phyloP scores from a whole-genome alignment of 2,888 invertebrate genomes.

The Nephrotoma flavescens region DNA sequence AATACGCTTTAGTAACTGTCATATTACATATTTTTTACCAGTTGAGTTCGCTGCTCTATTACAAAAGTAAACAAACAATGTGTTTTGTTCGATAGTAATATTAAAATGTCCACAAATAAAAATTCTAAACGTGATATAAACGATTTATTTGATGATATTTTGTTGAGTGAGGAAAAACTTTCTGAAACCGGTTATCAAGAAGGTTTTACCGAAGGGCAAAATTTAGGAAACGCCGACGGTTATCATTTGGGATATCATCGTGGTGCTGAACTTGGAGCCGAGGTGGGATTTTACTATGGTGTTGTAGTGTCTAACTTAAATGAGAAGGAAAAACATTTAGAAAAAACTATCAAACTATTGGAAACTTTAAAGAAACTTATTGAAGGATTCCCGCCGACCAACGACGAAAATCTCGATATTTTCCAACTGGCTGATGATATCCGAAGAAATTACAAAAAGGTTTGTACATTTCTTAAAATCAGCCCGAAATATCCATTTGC shows the following conservation, averaged over 20 bases:
- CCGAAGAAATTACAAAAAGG: slow-evolving; percentile 50
- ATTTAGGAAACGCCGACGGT: slow-evolving; percentile 45
- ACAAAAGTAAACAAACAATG: background rate
- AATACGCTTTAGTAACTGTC: too few relatives aligned
- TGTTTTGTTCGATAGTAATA: background rate
- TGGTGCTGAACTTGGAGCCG: slow-evolving; percentile 59
- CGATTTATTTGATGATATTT: slow-evolving; percentile 54
- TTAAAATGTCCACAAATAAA: background rate
- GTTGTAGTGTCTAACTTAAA: slow-evolving; percentile 37
- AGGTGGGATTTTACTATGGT: slow-evolving; percentile 60
- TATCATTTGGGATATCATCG: slow-evolving; percentile 61
- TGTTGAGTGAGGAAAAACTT: slow-evolving; percentile 51
- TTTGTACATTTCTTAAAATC: slow-evolving; percentile 51
- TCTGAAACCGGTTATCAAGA: slow-evolving; percentile 48
- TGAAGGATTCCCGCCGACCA: slow-evolving; percentile 46
- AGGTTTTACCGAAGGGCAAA: slow-evolving; percentile 46
- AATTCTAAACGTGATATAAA: slow-evolving; percentile 45
- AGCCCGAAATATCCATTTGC: slow-evolving; percentile 39
- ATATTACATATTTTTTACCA: too few relatives aligned
- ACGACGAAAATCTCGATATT: slow-evolving; percentile 51
- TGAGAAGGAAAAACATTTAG: slow-evolving; percentile 26
- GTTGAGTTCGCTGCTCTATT: background rate
- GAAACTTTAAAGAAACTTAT: slow-evolving; percentile 42
- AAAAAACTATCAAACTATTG: slow-evolving; percentile 40
- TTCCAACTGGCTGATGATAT: slow-evolving; percentile 44